Evolutionary conservation across 1,140 invertebrate genomes (phyloP).

Genomic region (Drosophila athabasca): DNA sequence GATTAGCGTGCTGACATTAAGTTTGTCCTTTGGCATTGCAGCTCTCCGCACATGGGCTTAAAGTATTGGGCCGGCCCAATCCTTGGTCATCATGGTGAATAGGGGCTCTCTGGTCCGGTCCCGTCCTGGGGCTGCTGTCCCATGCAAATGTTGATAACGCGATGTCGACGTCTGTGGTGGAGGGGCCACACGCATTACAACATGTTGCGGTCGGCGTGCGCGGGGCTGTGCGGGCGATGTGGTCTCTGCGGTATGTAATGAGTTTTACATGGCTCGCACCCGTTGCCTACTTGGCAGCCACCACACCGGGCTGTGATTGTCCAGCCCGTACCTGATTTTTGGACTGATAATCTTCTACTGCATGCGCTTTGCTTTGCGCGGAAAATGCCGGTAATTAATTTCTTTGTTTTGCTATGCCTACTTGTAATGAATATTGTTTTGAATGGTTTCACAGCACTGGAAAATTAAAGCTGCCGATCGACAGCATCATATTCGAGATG

Average conservation of each 20-base stretch:
- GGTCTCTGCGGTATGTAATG: constrained; percentile 73
- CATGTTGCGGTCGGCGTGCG: constrained; percentile 61
- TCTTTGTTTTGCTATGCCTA: constrained; percentile 49
- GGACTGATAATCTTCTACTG: constrained; percentile 55
- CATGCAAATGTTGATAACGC: constrained; percentile 43
- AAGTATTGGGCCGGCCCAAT: constrained; percentile 31
- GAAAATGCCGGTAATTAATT: constrained; percentile 75
- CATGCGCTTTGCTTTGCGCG: constrained; percentile 16
- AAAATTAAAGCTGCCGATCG: neutral
- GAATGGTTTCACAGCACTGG: constrained; percentile 5
- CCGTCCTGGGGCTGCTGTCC: no score
- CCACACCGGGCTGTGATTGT: no score
- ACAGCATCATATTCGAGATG: no score
- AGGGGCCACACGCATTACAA: constrained; percentile 62
- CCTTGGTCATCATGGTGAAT: constrained; percentile 8
- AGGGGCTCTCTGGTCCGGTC: constrained; percentile 15
- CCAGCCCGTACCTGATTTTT: constrained; percentile 44
- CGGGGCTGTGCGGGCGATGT: neutral
- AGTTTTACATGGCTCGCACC: constrained; percentile 66
- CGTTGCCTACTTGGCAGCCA: constrained; percentile 21
- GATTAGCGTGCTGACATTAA: constrained; percentile 75
- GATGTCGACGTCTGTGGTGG: neutral
- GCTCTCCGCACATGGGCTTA: constrained; percentile 37
- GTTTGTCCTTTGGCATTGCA: constrained; percentile 45
- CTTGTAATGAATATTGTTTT: constrained; percentile 35